Conservation (phyloP, 2,797 vertebrate genomes). For the Otolemur crassicaudatus region DNA sequence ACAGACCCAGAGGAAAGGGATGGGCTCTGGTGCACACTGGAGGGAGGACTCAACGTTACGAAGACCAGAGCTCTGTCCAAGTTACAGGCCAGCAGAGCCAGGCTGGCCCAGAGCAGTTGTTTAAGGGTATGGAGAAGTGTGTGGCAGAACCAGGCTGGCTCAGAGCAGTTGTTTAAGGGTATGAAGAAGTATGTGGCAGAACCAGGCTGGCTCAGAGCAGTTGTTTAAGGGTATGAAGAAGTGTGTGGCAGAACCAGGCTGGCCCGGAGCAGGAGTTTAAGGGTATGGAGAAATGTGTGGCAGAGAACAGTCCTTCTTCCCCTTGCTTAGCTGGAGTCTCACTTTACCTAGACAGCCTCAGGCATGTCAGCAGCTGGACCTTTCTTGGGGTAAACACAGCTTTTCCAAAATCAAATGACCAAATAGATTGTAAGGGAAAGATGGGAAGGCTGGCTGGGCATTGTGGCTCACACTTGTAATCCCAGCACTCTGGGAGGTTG, state of each 20-base stretch:
- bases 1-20: not conserved
- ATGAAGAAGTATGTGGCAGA: too few relatives aligned
- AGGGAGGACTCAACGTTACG: not conserved
- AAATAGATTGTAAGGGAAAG: not conserved
- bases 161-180: too few relatives aligned
- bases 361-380: not conserved
- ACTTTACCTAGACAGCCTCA: not conserved
- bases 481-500: too few relatives aligned
- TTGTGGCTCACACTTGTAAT: too few relatives aligned
- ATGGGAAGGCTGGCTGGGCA: not conserved
- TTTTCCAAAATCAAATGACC: constrained; percentile 7
- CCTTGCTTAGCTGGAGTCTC: not conserved
- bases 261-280: not conserved
- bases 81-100: not conserved
- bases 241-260: not conserved
- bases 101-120: not conserved
- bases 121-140: too few relatives aligned
- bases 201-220: too few relatives aligned
- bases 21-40: not conserved
- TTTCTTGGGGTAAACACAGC: not conserved
- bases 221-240: not conserved
- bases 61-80: not conserved
- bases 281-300: not conserved
- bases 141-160: too few relatives aligned
- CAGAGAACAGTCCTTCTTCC: not conserved